phyloP scores from a whole-genome alignment of 2,888 invertebrate species.

The Patella caerulea region DNA sequence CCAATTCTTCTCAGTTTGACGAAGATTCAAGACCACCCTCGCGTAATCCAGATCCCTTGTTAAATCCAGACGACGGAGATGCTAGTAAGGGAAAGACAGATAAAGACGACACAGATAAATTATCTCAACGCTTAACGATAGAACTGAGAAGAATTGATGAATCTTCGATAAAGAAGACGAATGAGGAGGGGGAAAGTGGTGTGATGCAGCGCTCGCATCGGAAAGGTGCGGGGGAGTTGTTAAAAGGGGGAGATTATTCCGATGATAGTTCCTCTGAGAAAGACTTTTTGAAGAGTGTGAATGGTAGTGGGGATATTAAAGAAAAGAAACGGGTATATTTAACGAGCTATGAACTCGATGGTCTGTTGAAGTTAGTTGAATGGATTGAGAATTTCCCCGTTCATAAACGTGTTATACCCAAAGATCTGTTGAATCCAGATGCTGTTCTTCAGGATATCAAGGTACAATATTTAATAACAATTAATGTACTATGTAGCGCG shows the following conservation, averaged over 20 bases:
- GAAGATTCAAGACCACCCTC: constrained; percentile 45
- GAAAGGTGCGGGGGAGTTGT: constrained; percentile 30
- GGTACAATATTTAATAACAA: constrained; percentile 48
- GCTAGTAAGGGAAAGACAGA: constrained; percentile 28
- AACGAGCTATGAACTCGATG: constrained; percentile 64
- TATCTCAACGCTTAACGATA: constrained; percentile 57
- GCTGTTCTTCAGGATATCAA: constrained; percentile 88
- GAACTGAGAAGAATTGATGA: constrained; percentile 60
- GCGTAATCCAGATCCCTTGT: constrained; percentile 36
- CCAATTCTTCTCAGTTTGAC: constrained; percentile 33
- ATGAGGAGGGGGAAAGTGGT: constrained; percentile 29
- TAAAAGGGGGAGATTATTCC: constrained; percentile 33
- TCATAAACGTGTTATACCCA: constrained; percentile 92
- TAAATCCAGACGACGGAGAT: constrained; percentile 18
- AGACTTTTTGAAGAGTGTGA: background rate
- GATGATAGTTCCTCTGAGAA: background rate
- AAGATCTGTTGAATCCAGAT: constrained; percentile 89
- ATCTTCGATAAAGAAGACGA: background rate
- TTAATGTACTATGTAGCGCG: too few relatives aligned
- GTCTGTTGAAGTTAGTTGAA: constrained; percentile 80
- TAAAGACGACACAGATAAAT: constrained; percentile 40
- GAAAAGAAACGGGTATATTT: constrained; percentile 49
- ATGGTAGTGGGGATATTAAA: background rate
- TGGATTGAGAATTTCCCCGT: constrained; percentile 91
- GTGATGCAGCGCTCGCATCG: constrained; percentile 17